Conservation (phyloP, 2,888 invertebrate species). For the Agriopis leucophaearia region DNA sequence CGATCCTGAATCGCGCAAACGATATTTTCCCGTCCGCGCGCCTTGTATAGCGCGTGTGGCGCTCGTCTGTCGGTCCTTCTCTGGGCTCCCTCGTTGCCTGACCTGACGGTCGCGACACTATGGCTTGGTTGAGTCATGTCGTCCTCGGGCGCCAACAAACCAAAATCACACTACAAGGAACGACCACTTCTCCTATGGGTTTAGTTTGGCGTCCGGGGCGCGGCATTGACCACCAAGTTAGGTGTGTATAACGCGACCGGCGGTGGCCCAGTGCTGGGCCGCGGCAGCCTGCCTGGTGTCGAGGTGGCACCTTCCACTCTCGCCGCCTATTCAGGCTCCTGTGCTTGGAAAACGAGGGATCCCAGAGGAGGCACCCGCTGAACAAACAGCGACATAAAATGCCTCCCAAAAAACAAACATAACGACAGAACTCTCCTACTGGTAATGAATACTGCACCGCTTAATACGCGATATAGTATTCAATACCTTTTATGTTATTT, state of each 20-base stretch:
- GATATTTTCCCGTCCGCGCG: constrained; percentile 18
- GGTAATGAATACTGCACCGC: constrained; percentile 27
- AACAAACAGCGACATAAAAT: constrained; percentile 36
- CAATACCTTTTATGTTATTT: constrained; percentile 18
- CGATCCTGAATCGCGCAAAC: constrained; percentile 40
- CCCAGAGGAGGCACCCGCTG: constrained; percentile 46
- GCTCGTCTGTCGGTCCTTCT: constrained; percentile 36
- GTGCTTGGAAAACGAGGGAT: constrained; percentile 40
- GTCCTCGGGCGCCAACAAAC: constrained; percentile 39
- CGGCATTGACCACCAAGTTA: constrained; percentile 35
- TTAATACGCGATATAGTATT: constrained; percentile 13
- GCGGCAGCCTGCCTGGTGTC: constrained; percentile 42
- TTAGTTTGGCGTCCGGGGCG: constrained; percentile 43
- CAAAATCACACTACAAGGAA: constrained; percentile 13
- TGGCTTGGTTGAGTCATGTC: constrained; percentile 34
- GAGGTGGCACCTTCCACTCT: constrained; percentile 20
- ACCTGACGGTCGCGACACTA: constrained; percentile 36
- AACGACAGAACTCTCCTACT: constrained; percentile 12
- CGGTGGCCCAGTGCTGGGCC: constrained; percentile 41
- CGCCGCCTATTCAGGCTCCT: constrained; percentile 41
- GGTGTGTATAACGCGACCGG: constrained; percentile 30
- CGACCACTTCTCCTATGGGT: constrained; percentile 35
- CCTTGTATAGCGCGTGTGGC: neutral
- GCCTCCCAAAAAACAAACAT: constrained; percentile 15
- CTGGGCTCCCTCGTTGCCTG: constrained; percentile 42